phyloP scores from a whole-genome alignment of 2,113 vertebrate genomes.

The Sterna hirundo region DNA sequence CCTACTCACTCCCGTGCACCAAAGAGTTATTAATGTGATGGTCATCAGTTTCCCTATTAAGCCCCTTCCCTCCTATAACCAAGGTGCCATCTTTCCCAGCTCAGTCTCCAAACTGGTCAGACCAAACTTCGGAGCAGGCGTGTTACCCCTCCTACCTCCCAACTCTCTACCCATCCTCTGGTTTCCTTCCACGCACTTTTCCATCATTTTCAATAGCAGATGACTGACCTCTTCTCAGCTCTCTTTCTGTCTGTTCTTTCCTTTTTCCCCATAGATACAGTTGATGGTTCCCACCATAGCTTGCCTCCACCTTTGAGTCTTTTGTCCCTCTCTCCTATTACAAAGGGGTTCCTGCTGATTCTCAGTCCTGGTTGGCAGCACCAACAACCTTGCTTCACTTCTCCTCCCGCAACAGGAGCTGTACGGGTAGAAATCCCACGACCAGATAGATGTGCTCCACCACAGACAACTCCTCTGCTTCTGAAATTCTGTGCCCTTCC shows the following conservation, averaged over 20 bases:
- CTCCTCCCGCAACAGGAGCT: fast-evolving
- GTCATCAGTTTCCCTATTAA: neutral
- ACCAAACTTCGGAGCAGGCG: neutral
- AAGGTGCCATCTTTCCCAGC: neutral
- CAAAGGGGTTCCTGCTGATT: neutral
- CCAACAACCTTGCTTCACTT: neutral
- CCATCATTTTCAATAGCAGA: neutral
- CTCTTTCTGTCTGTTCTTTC: neutral
- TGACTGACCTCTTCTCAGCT: neutral
- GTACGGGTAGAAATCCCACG: neutral
- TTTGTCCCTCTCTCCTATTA: neutral
- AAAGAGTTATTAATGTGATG: no score
- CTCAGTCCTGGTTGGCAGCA: neutral
- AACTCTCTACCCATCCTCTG: neutral
- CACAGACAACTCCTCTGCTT: neutral
- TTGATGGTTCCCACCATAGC: neutral
- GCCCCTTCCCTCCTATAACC: neutral
- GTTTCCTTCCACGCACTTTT: neutral
- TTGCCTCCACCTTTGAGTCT: neutral
- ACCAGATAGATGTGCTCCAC: neutral
- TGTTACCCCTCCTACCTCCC: no score
- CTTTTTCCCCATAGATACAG: fast-evolving
- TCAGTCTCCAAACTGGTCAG: neutral
- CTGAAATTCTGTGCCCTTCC: neutral
- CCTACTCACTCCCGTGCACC: neutral